phyloP scores from a whole-genome alignment of 2,797 vertebrate genomes.

The Sebastes oblongus region DNA sequence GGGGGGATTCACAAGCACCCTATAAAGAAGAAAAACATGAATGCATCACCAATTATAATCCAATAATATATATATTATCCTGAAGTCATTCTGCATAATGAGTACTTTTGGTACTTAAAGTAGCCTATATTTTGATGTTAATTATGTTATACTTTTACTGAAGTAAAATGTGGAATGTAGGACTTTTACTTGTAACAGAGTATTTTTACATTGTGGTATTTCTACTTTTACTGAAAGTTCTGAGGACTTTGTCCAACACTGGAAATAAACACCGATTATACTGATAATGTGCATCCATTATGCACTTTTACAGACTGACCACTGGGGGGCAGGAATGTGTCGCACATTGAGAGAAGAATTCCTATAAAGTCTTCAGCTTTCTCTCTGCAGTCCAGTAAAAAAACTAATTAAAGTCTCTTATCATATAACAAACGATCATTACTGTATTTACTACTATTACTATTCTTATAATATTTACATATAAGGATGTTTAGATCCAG shows the following conservation, averaged over 20 bases:
- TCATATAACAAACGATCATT: not conserved
- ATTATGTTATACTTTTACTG: not conserved
- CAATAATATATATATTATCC: no score
- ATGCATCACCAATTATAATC: not conserved
- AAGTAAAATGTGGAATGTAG: not conserved
- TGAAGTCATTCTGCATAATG: not conserved
- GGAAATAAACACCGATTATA: not conserved
- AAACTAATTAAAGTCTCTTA: not conserved
- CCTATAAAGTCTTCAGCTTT: not conserved
- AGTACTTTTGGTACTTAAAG: not conserved
- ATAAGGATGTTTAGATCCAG: fast-evolving
- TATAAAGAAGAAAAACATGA: not conserved
- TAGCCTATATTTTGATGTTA: not conserved
- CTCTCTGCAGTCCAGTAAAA: not conserved
- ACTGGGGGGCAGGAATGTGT: conserved; percentile 29
- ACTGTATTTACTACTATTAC: not conserved
- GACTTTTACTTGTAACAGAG: not conserved
- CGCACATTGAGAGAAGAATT: not conserved
- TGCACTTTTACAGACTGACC: not conserved
- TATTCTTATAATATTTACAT: not conserved
- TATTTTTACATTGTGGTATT: not conserved
- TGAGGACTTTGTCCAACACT: not conserved
- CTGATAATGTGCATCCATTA: not conserved
- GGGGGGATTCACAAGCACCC: not conserved
- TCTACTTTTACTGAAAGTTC: not conserved